Evolutionary conservation across 2,888 invertebrate species (phyloP), one percentile per base, ranked within the genome.

Genomic region (Geotrupes spiniger): DNA sequence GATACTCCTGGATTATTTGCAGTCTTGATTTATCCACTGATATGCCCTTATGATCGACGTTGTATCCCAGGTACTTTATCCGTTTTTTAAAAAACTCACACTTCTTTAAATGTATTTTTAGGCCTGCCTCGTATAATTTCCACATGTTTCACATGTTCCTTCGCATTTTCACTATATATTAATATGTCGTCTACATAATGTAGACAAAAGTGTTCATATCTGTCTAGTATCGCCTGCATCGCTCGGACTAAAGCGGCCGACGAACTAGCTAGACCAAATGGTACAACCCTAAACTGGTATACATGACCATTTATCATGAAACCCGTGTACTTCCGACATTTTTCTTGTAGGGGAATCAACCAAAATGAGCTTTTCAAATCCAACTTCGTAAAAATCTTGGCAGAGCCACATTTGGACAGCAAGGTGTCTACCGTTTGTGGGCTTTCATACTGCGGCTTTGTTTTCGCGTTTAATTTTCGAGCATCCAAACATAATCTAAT

Each of bases 101-200:
- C 11, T 33, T 33, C 2, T 33, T 12, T 12, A 33, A 10, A 14
- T 33, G n/a, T 33, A 33, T 33, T 14, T 33, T 33, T 12, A 33
- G 6, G 1, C 33, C 6, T 14, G 33, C n/a, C 14, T 4, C n/a
- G 14, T 6, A 42, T 31, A 17, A 12, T 38, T 14, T 11, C 15
- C 29, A 48, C 9, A 31, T 48, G 37, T 9, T 41, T 8, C 1
- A 1, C 8, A 38, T 48, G 48, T 25, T 31, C 2, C 28, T 42
- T 10, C 8, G 4, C 5, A 12, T 29, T 37, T 11, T 42, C 16
- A 37, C 42, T 42, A 42, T 15, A 47, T 4, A 47, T 28, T 5
- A 47, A 21, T 6, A 47, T 37, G 41, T 47, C 47, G 17, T 49
- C 40, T 9, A 48, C 38, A 31, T 48, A 48, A 31, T 42, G 29